Evolutionary conservation across 2,113 vertebrate species (phyloP).

Genomic region (Eira barbara): DNA sequence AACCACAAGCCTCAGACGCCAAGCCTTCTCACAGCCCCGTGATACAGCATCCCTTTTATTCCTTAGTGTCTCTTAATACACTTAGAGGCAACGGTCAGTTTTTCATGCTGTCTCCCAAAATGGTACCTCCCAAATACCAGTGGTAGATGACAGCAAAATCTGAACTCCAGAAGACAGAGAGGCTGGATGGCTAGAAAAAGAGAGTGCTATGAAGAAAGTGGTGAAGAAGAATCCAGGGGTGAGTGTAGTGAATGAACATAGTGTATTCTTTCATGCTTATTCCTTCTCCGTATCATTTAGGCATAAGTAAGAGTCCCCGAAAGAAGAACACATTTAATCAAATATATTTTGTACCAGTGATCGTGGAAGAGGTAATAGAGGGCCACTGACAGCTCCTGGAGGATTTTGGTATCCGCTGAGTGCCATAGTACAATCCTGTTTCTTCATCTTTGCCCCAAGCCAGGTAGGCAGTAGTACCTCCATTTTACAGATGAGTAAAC

Average conservation of each 20-base stretch:
- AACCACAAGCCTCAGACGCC: not conserved
- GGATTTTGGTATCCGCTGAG: not conserved
- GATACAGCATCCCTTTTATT: not conserved
- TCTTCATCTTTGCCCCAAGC: not conserved
- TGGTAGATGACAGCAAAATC: not conserved
- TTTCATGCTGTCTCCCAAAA: not conserved
- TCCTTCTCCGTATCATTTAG: not conserved
- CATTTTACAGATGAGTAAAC: not conserved
- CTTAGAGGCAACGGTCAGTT: not conserved
- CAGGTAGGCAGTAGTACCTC: not conserved
- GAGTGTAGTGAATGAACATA: not conserved
- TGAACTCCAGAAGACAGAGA: not conserved
- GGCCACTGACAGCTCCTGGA: not conserved
- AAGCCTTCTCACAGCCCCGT: not conserved
- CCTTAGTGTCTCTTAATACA: not conserved
- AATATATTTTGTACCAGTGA: not conserved
- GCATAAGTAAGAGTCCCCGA: not conserved
- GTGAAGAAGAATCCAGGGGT: not conserved
- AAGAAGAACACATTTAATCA: not conserved
- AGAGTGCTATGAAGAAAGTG: not conserved
- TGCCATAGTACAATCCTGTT: not conserved
- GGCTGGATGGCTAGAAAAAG: not conserved
- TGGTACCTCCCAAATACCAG: not conserved
- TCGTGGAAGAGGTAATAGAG: not conserved
- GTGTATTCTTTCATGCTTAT: not conserved